Conservation (phyloP, 1,140 invertebrate genomes). For the Nylanderia fulva region DNA sequence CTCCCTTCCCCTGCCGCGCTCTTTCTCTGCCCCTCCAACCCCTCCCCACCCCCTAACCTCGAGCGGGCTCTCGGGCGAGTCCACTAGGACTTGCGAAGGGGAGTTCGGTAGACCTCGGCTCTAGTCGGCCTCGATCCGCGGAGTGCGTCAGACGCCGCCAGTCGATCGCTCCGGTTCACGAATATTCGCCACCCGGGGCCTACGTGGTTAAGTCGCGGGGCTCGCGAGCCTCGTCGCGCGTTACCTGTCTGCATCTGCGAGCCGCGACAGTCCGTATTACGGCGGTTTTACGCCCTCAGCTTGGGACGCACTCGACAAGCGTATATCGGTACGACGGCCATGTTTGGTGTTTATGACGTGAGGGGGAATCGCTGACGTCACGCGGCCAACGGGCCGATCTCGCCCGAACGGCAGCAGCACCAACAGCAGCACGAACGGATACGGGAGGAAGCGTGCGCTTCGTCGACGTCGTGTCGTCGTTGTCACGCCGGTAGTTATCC, state of each 20-base stretch:
- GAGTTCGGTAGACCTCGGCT: conserved; percentile 82
- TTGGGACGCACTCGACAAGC: conserved; percentile 77
- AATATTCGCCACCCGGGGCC: conserved; percentile 49
- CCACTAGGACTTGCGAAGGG: conserved; percentile 83
- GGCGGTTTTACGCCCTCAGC: conserved; percentile 62
- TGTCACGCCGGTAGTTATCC: conserved; percentile 26
- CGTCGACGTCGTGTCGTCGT: no score
- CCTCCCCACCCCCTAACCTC: conserved; percentile 64
- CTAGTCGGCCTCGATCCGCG: conserved; percentile 85
- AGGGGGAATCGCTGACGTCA: conserved; percentile 85
- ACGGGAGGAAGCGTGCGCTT: neutral
- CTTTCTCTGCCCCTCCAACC: conserved; percentile 68
- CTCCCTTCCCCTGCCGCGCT: conserved; percentile 68
- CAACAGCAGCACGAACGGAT: conserved; percentile 13
- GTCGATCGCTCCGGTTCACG: conserved; percentile 70
- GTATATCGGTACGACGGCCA: conserved; percentile 83
- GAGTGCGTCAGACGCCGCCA: conserved; percentile 81
- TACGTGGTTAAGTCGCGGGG: conserved; percentile 15
- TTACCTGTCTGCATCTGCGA: conserved; percentile 40
- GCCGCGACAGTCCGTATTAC: conserved; percentile 50
- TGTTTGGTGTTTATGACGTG: conserved; percentile 86
- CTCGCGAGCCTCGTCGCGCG: conserved; percentile 18
- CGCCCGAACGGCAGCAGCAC: conserved; percentile 74
- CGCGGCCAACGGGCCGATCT: conserved; percentile 74
- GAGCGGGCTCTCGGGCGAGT: conserved; percentile 84